Conservation (phyloP, 64 coral and sea anemone species). For the Porites australiensis region DNA sequence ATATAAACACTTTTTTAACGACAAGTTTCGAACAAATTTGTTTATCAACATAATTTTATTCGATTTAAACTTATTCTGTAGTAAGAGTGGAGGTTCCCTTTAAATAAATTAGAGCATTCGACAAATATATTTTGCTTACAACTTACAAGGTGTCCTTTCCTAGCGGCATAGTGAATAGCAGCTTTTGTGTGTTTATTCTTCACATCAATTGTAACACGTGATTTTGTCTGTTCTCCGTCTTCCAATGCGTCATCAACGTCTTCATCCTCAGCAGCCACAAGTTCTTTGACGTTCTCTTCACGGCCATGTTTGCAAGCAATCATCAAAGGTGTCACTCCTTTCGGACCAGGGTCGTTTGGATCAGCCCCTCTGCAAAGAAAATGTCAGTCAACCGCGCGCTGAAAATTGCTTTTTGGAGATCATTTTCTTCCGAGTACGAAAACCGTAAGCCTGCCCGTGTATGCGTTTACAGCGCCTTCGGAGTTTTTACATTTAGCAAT, state of each 20-base stretch:
- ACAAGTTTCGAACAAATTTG: too few species aligned
- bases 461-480: too few species aligned
- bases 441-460: too few species aligned
- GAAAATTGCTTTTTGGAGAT: too few species aligned
- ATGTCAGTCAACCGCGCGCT: background rate
- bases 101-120: background rate
- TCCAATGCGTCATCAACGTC: conserved; percentile 6
- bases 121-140: background rate
- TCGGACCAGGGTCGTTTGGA: conserved; percentile 62
- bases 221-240: conserved; percentile 16
- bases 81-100: too few species aligned
- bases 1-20: too few species aligned
- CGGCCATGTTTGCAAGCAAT: conserved; percentile 67
- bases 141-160: conserved; percentile 62
- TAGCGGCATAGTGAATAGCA: conserved; percentile 72
- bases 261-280: conserved; percentile 27
- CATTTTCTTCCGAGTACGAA: too few species aligned
- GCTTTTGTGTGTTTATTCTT: conserved; percentile 47
- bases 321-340: conserved; percentile 63
- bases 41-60: too few species aligned
- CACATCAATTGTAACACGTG: conserved; percentile 13
- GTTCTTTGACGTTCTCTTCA: conserved; percentile 51
- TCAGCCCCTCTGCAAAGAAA: conserved; percentile 42
- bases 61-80: too few species aligned
- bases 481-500: too few species aligned